Evolutionary conservation across 2,888 invertebrate genomes (phyloP).

Genomic region (Platycheirus rosarum): DNA sequence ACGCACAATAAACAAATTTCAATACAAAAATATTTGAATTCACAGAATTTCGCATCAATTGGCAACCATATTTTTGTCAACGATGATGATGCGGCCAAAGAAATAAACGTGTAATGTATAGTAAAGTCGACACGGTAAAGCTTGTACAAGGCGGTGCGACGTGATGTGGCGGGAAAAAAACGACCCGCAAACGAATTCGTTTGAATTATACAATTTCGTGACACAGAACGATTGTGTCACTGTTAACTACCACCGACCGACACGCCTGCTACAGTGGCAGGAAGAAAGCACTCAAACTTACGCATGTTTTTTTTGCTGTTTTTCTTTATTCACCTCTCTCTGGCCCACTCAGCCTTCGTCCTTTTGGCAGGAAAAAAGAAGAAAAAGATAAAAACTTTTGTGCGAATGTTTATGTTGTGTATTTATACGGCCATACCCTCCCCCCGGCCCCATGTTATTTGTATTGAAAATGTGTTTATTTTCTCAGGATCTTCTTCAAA

Average conservation of each 20-base stretch:
- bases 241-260: conserved; percentile 59
- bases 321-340: no score
- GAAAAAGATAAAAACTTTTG: conserved; percentile 42
- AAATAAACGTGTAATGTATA: no score
- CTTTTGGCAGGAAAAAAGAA: conserved; percentile 14
- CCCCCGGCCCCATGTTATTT: conserved; percentile 50
- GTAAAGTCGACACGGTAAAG: conserved; percentile 51
- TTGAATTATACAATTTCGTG: conserved; percentile 70
- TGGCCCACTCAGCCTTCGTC: conserved; percentile 19
- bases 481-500: conserved; percentile 51
- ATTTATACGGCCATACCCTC: conserved; percentile 8
- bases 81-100: no score
- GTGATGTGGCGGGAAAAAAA: no score
- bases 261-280: conserved; percentile 30
- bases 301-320: conserved; percentile 44
- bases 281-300: conserved; percentile 51
- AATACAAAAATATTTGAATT: no score
- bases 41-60: no score
- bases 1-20: no score
- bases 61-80: no score
- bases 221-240: conserved; percentile 66
- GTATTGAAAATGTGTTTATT: conserved; percentile 71
- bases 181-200: conserved; percentile 66
- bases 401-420: conserved; percentile 32
- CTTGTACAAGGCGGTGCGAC: no score